These are phyloP conservation scores for Zophobas atratus DNA, from an alignment of 1,140 invertebrate genomes.

Conservation along the genomic window DNA sequence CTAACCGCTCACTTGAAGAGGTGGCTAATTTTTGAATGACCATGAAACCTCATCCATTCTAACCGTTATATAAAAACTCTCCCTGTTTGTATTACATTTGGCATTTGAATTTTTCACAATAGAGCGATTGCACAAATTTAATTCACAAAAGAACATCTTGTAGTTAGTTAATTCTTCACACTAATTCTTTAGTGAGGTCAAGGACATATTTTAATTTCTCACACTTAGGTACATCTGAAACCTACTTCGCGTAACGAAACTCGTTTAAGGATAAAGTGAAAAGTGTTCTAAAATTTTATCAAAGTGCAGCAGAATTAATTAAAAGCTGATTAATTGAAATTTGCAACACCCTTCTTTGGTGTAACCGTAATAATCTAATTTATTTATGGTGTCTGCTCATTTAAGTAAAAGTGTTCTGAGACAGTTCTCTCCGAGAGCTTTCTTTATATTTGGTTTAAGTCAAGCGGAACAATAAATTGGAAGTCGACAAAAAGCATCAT, in stretches of 20 bases:
- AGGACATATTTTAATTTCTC: conserved; percentile 11
- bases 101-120: conserved; percentile 27
- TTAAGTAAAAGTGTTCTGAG: conserved; percentile 39
- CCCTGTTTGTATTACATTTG: background rate
- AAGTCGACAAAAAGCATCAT: background rate
- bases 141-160: conserved; percentile 4
- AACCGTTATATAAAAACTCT: background rate
- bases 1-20: too few relatives aligned
- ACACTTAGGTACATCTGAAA: background rate
- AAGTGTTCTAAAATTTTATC: background rate
- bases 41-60: background rate
- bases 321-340: conserved; percentile 4
- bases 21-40: background rate
- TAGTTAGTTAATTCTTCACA: background rate
- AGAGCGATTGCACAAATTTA: conserved; percentile 9
- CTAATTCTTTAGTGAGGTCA: conserved; percentile 5
- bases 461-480: conserved; percentile 13
- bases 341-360: background rate
- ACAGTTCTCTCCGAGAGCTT: conserved; percentile 19
- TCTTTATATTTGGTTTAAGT: conserved; percentile 35
- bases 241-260: conserved; percentile 6
- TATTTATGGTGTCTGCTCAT: conserved; percentile 7
- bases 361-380: conserved; percentile 5
- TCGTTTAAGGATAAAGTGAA: background rate
- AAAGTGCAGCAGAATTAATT: background rate